Base-by-base conservation (phyloP, 2,888 invertebrate species). In the Xylota segnis region DNA sequence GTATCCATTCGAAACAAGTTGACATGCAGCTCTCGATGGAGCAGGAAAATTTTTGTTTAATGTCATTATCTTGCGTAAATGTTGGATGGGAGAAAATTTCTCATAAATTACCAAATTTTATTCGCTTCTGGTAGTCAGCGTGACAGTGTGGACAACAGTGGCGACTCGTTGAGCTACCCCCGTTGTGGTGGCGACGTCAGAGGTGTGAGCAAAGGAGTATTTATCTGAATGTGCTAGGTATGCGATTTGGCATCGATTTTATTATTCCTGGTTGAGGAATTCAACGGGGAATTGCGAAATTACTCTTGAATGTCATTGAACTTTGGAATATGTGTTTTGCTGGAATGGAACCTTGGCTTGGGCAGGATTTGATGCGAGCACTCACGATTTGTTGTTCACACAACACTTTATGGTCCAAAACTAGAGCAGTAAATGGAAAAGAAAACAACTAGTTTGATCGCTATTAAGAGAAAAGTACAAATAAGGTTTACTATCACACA, bases 181-280 rank as follows among this genome's bases (percentile, higher is more conserved):
- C 34, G 71, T 34, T 37, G 52, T 34, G 56, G 63, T 74, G 61
- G 43, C 37, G 45, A 58, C 32, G 45, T 54, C 63, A 70, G 14
- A 54, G 66, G 43, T 43, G 16, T 43, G 10, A 27, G 18, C 23
- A 6, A 68, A 76, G 43, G 9, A 9, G 61, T 54, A 77, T 58
- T 76, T 70, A 61, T 75, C 58, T 27, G 70, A 71, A 83, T 66
- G 66, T 45, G 77, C n/a, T 58, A 50, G 61, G 59, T 50, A 72
- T 72, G 78, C 29, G 61, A 83, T 83, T 78, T 83, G 59, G 61
- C 59, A 72, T 45, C 37, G 61, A 61, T 83, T 83, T 83, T 83
- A 83, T 71, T 77, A 56, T 71, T 76, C 5, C 29, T 71, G 50
- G 72, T 65, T 59, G 83, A 61, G 78, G 78, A 78, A 83, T 76